phyloP scores from a whole-genome alignment of 2,113 vertebrate species.

The Brevimyrus niger region DNA sequence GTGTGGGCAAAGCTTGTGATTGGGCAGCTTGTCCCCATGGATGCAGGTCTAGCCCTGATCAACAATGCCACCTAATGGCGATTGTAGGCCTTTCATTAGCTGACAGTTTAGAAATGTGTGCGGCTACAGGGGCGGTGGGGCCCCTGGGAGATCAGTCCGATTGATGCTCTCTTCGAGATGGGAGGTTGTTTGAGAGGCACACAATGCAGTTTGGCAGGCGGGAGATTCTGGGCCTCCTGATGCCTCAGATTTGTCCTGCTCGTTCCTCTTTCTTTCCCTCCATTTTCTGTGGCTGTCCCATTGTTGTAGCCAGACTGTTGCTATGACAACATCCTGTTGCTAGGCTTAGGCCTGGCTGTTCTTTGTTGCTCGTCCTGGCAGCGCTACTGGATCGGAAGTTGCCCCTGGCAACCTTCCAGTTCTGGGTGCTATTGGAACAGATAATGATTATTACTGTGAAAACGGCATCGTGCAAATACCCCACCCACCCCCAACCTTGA shows the following conservation, averaged over 20 bases:
- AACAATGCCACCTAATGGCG: background rate
- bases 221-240: background rate
- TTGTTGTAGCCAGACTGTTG: conserved; percentile 31
- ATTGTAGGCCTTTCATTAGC: conserved; percentile 11
- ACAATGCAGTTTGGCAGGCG: background rate
- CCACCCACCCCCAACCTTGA: background rate
- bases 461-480: conserved; percentile 11
- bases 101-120: conserved; percentile 18
- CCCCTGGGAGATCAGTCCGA: background rate
- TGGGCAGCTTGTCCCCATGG: background rate
- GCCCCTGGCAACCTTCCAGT: conserved; percentile 36
- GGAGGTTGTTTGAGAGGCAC: background rate
- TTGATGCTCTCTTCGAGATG: background rate
- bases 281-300: conserved; percentile 11
- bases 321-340: conserved; percentile 38
- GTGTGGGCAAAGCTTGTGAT: background rate
- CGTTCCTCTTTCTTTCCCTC: background rate
- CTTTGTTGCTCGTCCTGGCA: conserved; percentile 30
- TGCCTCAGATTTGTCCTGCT: conserved; percentile 20
- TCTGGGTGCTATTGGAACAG: conserved; percentile 53
- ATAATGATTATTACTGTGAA: conserved; percentile 25
- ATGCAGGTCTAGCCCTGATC: background rate
- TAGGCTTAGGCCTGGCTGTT: conserved; percentile 22
- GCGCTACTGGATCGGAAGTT: conserved; percentile 29
- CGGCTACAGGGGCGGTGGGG: conserved; percentile 31